These are phyloP conservation scores for Noctua janthe DNA, from an alignment of 2,888 invertebrate species.

Conservation along the genomic window DNA sequence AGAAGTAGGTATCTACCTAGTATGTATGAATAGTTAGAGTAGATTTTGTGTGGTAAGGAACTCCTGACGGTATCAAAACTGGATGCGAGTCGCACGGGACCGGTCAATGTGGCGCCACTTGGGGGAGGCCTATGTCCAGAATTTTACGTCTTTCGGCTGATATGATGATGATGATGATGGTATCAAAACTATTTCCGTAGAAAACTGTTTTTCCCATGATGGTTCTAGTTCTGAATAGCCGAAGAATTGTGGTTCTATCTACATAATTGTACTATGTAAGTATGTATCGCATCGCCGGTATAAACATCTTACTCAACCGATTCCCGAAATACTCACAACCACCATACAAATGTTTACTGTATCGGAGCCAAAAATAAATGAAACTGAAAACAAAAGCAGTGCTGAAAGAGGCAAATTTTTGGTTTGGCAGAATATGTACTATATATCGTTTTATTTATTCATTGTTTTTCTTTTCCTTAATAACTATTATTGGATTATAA, in stretches of 20 bases:
- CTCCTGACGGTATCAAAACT: not conserved
- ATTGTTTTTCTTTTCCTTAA: conserved; percentile 8
- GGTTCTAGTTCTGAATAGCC: not conserved
- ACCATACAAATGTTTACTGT: conserved; percentile 50
- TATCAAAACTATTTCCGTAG: conserved; percentile 1
- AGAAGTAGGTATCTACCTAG: not conserved
- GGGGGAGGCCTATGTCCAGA: too few species aligned
- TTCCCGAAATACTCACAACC: conserved; percentile 52
- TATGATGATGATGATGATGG: too few species aligned
- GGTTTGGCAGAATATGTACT: conserved; percentile 8
- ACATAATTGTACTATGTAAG: conserved; percentile 14
- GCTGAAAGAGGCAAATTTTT: conserved; percentile 25
- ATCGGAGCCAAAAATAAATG: conserved; percentile 39
- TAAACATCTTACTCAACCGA: conserved; percentile 56
- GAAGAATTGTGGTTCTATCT: not conserved
- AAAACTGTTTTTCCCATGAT: not conserved
- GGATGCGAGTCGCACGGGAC: too few species aligned
- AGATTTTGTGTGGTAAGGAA: not conserved
- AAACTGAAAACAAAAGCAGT: conserved; percentile 46
- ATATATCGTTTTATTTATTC: not conserved
- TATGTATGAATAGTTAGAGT: not conserved
- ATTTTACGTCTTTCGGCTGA: too few species aligned
- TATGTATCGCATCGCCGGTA: conserved; percentile 22
- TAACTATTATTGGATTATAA: not conserved
- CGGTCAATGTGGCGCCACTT: too few species aligned